A percentile compares a stretch with the other conserved stretches of the same genome.
Evolutionary conservation across 2,797 vertebrate species (phyloP).

Genomic region (Lophius americanus): DNA sequence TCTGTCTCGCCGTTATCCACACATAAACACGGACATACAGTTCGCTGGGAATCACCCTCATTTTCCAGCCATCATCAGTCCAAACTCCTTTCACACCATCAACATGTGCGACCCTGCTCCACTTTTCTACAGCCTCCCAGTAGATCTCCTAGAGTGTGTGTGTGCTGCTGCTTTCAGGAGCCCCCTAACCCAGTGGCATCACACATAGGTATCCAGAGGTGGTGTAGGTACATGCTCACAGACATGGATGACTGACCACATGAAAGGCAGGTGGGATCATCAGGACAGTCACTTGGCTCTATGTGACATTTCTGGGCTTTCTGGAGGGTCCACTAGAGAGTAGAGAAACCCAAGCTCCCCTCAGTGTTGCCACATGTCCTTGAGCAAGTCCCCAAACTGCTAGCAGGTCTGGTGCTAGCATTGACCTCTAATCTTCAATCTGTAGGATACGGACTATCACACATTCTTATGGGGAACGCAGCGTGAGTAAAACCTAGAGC

Average conservation of each 20-base stretch:
- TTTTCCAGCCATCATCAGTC: conserved; percentile 67
- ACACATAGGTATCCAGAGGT: conserved; percentile 20
- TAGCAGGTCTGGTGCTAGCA: conserved; percentile 13
- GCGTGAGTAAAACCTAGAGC: background rate
- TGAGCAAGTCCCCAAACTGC: conserved; percentile 38
- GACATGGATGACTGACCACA: conserved; percentile 49
- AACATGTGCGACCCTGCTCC: conserved; percentile 46
- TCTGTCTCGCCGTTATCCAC: conserved; percentile 6
- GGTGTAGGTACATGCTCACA: conserved; percentile 40
- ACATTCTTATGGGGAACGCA: background rate
- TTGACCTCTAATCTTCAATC: conserved; percentile 41
- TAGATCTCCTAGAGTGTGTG: conserved; percentile 37
- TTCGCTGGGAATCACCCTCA: conserved; percentile 56
- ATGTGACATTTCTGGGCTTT: conserved; percentile 47
- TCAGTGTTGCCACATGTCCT: conserved; percentile 35
- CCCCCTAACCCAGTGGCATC: conserved; percentile 26
- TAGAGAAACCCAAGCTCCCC: conserved; percentile 21
- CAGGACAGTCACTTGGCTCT: conserved; percentile 42
- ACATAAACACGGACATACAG: conserved; percentile 26
- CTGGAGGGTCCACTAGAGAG: conserved; percentile 23
- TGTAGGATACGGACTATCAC: background rate
- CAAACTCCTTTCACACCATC: background rate
- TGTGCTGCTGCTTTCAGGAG: conserved; percentile 16
- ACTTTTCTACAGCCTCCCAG: conserved; percentile 56
- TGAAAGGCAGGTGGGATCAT: conserved; percentile 52